Base-by-base conservation (phyloP, 2,888 invertebrate genomes). In the Homarus gammarus region DNA sequence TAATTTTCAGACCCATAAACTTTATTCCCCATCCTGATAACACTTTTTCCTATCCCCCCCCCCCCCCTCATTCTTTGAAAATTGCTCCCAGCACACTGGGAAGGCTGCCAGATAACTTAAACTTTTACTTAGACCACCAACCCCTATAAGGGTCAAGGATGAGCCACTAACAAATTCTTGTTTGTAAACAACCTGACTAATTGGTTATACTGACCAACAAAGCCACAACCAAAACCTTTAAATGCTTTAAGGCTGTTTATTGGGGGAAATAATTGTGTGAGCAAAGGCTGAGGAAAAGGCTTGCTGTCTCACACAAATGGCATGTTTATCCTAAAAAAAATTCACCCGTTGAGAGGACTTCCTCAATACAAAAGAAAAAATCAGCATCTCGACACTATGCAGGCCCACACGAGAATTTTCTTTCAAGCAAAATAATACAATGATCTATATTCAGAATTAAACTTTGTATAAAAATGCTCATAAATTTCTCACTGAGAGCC, bases 191-290 rank as follows among this genome's bases (percentile, higher is more conserved):
- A 85, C 70, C 86, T 86, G 79, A 86, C 77, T 85, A 78, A 44
- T 27, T 85, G 44, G 61, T 68, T 85, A 85, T 78, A 85, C 85
- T 86, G 86, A 79, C 86, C 86, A 70, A 86, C 79, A 70, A 70
- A 77, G 75, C 86, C 86, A 86, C 86, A 86, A 86, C 86, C 86
- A 70, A 86, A 86, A 68, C 68, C 70, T 72, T 77, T 85, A 64
- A 85, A 86, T 79, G 86, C 79, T 86, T 86, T 68, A 79, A 86
- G 86, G 82, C 86, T 70, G 49, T 78, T 70, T 64, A 33, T 44
- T 33, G 49, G 75, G 79, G 61, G 78, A 51, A 33, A 36, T 78
- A 27, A 79, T n/a, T 33, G 79, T 79, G 79, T 79, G 79, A 79
- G 79, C 79, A 79, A 79, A 79, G 61, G 61, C 61, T 79, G 61